Percentiles rank a stretch among this genome's conserved stretches.
Conservation (phyloP, 2,888 invertebrate species). For the Taphrorychus bicolor region DNA sequence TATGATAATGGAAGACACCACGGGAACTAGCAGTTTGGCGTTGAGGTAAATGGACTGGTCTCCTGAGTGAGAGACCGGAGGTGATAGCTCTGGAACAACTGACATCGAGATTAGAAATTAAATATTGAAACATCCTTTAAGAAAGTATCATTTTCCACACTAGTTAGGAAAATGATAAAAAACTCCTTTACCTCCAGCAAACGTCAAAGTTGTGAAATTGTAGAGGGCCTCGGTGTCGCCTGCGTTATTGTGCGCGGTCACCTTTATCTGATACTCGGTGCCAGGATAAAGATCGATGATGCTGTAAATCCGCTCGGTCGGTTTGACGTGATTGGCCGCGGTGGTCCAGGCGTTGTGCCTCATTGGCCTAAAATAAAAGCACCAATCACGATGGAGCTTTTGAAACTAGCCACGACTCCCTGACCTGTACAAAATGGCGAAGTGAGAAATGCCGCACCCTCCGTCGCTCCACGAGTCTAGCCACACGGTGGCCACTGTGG, state of each 20-base stretch:
- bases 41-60: conserved; percentile 72
- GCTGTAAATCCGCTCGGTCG: conserved; percentile 82
- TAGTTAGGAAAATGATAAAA: background rate
- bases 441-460: conserved; percentile 86
- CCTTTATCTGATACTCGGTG: conserved; percentile 75
- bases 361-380: conserved; percentile 20
- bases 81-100: conserved; percentile 70
- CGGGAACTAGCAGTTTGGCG: conserved; percentile 68
- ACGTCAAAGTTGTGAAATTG: conserved; percentile 83
- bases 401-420: background rate
- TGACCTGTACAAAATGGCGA: conserved; percentile 80
- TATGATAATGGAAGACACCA: conserved; percentile 72
- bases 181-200: conserved; percentile 74
- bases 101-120: background rate
- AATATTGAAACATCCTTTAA: too few relatives aligned
- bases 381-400: background rate
- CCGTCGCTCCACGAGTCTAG: conserved; percentile 89
- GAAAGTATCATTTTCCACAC: too few relatives aligned
- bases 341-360: conserved; percentile 70
- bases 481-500: conserved; percentile 86
- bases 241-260: conserved; percentile 86
- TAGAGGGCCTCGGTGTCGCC: conserved; percentile 84
- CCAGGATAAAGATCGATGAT: conserved; percentile 79
- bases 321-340: conserved; percentile 82
- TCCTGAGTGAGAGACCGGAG: conserved; percentile 72